Evolutionary conservation across 2,797 vertebrate genomes (phyloP).

Genomic region (Mus minutoides): DNA sequence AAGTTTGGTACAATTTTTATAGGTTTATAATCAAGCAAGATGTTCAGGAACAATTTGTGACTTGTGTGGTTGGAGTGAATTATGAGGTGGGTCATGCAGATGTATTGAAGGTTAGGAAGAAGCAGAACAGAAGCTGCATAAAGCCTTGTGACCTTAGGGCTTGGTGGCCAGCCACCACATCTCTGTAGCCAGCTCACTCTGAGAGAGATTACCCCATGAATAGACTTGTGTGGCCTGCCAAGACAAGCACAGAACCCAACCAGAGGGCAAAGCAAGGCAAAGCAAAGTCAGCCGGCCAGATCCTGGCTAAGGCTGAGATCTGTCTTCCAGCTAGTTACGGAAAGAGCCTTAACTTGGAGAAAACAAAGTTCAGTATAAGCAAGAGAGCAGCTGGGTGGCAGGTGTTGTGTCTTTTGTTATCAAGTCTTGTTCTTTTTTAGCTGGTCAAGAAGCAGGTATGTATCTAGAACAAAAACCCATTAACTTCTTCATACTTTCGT

Average conservation of each 20-base stretch:
- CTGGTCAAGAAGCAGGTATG: neutral
- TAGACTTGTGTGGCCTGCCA: slow-evolving; percentile 13
- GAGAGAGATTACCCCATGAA: slow-evolving; percentile 36
- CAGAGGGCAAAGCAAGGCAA: slow-evolving; percentile 52
- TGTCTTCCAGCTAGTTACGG: neutral
- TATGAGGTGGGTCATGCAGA: neutral
- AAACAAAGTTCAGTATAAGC: neutral
- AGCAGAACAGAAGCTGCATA: neutral
- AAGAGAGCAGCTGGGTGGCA: neutral
- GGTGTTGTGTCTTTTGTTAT: neutral
- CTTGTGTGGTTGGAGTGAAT: neutral
- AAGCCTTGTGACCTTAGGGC: slow-evolving; percentile 6
- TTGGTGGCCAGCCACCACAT: neutral
- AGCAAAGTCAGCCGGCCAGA: slow-evolving; percentile 12
- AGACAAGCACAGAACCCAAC: slow-evolving; percentile 51
- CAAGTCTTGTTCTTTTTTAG: neutral
- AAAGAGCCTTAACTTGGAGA: neutral
- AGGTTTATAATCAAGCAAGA: neutral
- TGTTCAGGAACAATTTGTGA: neutral
- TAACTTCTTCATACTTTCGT: neutral
- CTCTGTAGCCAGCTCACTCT: neutral
- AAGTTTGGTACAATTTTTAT: neutral
- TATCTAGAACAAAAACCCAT: neutral
- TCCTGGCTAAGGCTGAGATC: neutral
- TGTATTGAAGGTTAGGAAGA: neutral